Conservation (phyloP, 1,140 invertebrate species). For the Leucophenga varia region DNA sequence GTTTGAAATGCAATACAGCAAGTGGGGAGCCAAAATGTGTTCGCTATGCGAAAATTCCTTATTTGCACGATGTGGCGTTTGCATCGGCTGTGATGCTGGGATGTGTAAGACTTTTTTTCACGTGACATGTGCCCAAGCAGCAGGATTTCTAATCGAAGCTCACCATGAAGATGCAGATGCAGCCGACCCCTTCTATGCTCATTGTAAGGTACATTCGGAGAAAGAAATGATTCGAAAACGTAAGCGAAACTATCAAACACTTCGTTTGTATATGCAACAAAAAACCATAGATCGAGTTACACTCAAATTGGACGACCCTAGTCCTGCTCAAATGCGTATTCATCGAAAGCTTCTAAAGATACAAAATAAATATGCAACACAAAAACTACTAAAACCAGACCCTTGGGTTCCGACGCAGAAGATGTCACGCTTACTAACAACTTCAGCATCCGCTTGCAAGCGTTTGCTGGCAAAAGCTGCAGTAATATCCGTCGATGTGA, state of each 20-base stretch:
- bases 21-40: constrained; percentile 90
- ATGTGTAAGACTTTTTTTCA: constrained; percentile 98
- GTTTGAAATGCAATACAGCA: constrained; percentile 93
- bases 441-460: constrained; percentile 84
- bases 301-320: constrained; percentile 56
- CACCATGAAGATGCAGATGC: constrained; percentile 91
- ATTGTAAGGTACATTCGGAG: constrained; percentile 90
- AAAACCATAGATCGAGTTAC: constrained; percentile 50
- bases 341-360: constrained; percentile 77
- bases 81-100: constrained; percentile 95
- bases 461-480: constrained; percentile 84
- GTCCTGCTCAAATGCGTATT: constrained; percentile 71
- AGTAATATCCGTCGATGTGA: constrained; percentile 84
- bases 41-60: constrained; percentile 83
- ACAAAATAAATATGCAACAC: constrained; percentile 70
- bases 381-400: constrained; percentile 73
- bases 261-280: constrained; percentile 75
- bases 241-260: constrained; percentile 84
- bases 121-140: constrained; percentile 94
- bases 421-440: constrained; percentile 86
- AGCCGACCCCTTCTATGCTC: constrained; percentile 95
- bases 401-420: constrained; percentile 95
- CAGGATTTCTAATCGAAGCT: constrained; percentile 89
- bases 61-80: constrained; percentile 88
- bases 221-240: constrained; percentile 76